A percentile compares a stretch with the other conserved stretches of the same genome.
Evolutionary conservation across 2,888 invertebrate genomes (phyloP).

Genomic region (Parthenolecanium corni): DNA sequence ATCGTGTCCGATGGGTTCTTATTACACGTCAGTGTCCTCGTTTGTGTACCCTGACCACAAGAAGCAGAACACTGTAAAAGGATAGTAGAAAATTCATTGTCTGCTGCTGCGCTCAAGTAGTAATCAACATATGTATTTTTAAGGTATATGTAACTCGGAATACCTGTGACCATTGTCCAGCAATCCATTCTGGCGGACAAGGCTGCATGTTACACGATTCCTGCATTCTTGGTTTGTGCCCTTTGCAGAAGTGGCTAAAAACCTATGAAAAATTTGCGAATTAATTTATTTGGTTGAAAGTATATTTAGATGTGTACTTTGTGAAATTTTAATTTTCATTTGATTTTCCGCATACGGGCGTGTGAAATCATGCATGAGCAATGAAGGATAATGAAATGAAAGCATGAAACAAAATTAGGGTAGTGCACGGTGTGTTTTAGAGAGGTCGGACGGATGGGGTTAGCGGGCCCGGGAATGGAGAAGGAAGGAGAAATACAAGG

Average conservation of each 20-base stretch:
- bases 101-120: not conserved
- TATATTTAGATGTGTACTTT: no score
- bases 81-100: not conserved
- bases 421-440: no score
- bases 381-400: no score
- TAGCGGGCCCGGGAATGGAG: no score
- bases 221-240: conserved; percentile 61
- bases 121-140: not conserved
- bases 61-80: conserved; percentile 75
- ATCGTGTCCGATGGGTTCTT: conserved; percentile 31
- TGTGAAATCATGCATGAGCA: no score
- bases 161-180: conserved; percentile 81
- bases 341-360: no score
- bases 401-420: no score
- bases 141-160: conserved; percentile 41
- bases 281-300: no score
- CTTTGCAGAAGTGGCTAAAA: conserved; percentile 32
- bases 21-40: conserved; percentile 64
- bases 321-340: no score
- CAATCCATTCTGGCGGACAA: conserved; percentile 75
- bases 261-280: conserved; percentile 24
- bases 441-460: no score
- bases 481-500: no score
- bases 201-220: conserved; percentile 74
- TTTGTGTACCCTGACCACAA: conserved; percentile 77